phyloP scores from a whole-genome alignment of 1,140 invertebrate genomes.

The Araneus ventricosus region DNA sequence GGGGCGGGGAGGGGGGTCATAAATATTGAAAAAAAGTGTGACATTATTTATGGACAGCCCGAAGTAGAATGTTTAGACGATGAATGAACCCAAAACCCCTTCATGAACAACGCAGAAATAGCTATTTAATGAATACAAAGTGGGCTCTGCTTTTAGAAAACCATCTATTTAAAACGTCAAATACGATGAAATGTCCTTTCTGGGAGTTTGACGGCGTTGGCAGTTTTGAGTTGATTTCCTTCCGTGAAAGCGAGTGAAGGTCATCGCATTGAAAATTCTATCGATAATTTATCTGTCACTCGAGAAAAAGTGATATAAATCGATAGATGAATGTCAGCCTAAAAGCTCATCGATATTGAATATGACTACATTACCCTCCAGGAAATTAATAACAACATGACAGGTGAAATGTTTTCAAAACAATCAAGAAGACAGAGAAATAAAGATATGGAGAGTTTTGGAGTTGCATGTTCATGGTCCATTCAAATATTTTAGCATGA shows the following conservation, averaged over 20 bases:
- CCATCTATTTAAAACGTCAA: not conserved
- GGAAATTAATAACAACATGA: no score
- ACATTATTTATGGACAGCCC: no score
- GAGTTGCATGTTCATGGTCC: no score
- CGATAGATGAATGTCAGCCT: not conserved
- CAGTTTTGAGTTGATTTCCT: not conserved
- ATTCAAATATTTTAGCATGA: no score
- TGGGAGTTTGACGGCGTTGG: not conserved
- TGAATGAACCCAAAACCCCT: no score
- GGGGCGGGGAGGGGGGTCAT: no score
- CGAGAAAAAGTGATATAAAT: not conserved
- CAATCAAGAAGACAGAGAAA: no score
- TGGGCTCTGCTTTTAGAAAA: not conserved
- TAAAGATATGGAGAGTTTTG: no score
- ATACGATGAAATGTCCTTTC: not conserved
- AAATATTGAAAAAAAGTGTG: no score
- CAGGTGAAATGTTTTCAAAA: no score
- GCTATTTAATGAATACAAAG: not conserved
- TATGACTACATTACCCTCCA: not conserved
- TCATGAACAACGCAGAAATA: not conserved
- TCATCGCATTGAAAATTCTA: not conserved
- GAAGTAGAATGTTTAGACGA: no score
- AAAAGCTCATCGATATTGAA: not conserved
- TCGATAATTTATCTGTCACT: not conserved
- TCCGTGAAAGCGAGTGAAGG: not conserved